Evolutionary conservation across 1,140 invertebrate genomes (phyloP).

Genomic region (Watersipora subatra): DNA sequence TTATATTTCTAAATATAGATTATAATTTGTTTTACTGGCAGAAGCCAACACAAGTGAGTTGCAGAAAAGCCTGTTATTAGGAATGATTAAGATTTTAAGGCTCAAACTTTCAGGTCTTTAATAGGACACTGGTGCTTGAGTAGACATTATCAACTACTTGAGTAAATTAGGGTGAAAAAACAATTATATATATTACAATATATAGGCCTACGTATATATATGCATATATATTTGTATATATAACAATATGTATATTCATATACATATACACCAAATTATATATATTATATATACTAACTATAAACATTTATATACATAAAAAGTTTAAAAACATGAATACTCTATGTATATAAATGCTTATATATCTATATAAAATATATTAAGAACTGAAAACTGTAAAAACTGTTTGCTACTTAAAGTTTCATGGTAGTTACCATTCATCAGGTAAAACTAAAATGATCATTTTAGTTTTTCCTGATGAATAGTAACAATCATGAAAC

Average conservation of each 20-base stretch:
- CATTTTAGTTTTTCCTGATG: no score
- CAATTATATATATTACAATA: not conserved
- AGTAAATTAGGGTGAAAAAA: not conserved
- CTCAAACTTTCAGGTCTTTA: not conserved
- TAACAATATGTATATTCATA: not conserved
- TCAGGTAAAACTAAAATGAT: no score
- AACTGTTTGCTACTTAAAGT: no score
- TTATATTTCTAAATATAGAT: no score
- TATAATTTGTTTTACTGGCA: no score
- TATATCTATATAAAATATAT: no score
- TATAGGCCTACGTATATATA: slow-evolving; percentile 4
- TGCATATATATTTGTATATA: not conserved
- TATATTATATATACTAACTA: not conserved
- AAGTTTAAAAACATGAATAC: not conserved
- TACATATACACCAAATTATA: not conserved
- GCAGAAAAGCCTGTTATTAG: no score
- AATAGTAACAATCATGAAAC: no score
- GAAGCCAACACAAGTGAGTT: no score
- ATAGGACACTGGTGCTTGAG: not conserved
- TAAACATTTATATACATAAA: not conserved
- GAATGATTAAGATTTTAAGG: not conserved
- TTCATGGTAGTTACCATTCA: no score
- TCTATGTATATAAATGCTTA: no score
- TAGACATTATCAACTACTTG: not conserved
- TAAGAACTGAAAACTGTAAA: no score